These are phyloP conservation scores for Brotula barbata DNA, from an alignment of 2,797 vertebrate species.

Conservation along the genomic window DNA sequence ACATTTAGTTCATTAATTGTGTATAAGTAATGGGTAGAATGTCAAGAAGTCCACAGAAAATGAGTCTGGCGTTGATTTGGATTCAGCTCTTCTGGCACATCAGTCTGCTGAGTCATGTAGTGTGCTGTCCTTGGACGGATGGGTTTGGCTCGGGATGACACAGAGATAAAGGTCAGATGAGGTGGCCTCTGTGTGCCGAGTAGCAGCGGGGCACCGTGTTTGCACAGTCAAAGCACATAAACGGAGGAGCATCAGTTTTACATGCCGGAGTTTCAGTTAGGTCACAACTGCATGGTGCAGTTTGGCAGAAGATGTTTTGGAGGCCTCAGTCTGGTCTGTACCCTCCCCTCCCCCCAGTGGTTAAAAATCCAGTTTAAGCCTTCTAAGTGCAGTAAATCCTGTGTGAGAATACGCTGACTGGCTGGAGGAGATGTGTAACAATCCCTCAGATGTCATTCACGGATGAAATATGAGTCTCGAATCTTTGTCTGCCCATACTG, in stretches of 20 bases:
- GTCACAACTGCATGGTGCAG: background rate
- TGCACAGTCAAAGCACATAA: constrained; percentile 6
- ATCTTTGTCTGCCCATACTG: background rate
- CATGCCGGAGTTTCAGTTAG: background rate
- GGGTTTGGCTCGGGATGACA: constrained; percentile 41
- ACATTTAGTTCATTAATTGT: no score
- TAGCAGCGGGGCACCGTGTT: constrained; percentile 19
- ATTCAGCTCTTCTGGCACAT: no score
- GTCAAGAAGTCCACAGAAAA: no score
- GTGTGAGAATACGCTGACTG: constrained; percentile 1
- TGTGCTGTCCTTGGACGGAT: constrained; percentile 39
- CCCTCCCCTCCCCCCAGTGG: background rate
- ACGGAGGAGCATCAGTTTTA: background rate
- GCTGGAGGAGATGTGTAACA: background rate
- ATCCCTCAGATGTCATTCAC: background rate
- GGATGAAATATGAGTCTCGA: background rate
- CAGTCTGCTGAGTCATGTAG: constrained; percentile 10
- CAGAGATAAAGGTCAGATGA: constrained; percentile 36
- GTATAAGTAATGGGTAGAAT: no score
- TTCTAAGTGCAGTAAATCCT: background rate
- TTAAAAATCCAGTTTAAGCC: constrained; percentile 4
- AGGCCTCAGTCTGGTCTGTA: background rate
- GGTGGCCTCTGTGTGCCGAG: constrained; percentile 29
- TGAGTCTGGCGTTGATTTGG: no score
- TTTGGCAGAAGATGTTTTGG: background rate